Evolutionary conservation across 2,888 invertebrate species (phyloP).

Genomic region (Ormyrus rosae): DNA sequence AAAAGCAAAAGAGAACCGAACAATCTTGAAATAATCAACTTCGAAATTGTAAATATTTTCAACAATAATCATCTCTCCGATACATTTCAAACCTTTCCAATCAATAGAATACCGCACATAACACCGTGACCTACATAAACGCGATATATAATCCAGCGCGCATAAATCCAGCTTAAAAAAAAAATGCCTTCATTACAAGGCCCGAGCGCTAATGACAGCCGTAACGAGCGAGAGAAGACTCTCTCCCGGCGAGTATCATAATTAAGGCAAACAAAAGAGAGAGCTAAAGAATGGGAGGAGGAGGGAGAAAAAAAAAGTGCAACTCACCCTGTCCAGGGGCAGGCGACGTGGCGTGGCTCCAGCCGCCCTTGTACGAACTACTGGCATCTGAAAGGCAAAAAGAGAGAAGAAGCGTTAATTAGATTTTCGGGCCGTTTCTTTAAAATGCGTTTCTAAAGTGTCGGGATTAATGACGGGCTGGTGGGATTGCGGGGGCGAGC

Average conservation of each 20-base stretch:
- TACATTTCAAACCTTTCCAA: too few species aligned
- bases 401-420: slow-evolving; percentile 49
- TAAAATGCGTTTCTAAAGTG: slow-evolving; percentile 14
- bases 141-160: too few species aligned
- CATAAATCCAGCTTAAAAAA: too few species aligned
- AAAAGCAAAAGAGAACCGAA: too few species aligned
- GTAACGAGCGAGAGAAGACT: slow-evolving; percentile 6
- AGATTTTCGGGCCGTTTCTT: slow-evolving; percentile 15
- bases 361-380: slow-evolving; percentile 75
- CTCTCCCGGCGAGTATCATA: slow-evolving; percentile 10
- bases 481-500: too few species aligned
- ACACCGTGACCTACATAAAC: too few species aligned
- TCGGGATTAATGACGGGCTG: slow-evolving; percentile 18
- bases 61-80: too few species aligned
- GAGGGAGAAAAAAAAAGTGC: slow-evolving; percentile 51
- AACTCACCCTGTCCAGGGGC: slow-evolving; percentile 75
- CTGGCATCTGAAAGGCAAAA: slow-evolving; percentile 71
- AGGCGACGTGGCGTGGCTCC: slow-evolving; percentile 75
- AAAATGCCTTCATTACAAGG: not conserved
- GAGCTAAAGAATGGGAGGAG: not conserved
- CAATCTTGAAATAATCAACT: too few species aligned
- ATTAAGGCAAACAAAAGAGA: slow-evolving; percentile 18
- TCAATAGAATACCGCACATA: too few species aligned
- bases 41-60: too few species aligned
- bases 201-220: slow-evolving; percentile 3